Evolutionary conservation across 2,113 vertebrate genomes (phyloP).

Genomic region (Tachycineta bicolor): DNA sequence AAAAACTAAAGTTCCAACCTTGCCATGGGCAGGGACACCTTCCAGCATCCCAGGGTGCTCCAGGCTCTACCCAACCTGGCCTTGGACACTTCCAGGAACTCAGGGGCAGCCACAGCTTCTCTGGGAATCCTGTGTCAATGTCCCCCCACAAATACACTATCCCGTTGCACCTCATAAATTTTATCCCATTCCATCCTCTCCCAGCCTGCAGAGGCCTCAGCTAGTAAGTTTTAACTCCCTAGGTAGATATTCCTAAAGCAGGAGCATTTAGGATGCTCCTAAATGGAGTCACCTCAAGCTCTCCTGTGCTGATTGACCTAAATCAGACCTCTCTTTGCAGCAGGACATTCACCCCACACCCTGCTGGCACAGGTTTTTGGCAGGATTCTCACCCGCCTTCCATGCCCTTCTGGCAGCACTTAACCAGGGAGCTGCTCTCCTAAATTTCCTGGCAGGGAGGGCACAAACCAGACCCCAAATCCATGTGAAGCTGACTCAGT

Average conservation of each 20-base stretch:
- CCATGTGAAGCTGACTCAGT: not conserved
- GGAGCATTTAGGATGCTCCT: not conserved
- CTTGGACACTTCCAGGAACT: not conserved
- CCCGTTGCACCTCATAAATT: not conserved
- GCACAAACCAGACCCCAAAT: not conserved
- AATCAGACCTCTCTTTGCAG: not conserved
- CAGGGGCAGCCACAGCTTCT: not conserved
- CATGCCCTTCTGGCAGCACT: not conserved
- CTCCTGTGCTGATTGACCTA: not conserved
- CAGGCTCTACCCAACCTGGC: rapidly evolving
- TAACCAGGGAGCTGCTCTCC: not conserved
- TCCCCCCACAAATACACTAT: not conserved
- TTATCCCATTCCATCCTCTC: not conserved
- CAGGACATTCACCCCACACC: not conserved
- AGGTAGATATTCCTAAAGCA: not conserved
- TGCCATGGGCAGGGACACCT: too few relatives aligned
- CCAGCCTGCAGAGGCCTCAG: not conserved
- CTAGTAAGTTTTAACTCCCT: not conserved
- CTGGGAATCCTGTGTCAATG: not conserved
- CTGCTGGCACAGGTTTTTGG: not conserved
- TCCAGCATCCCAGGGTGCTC: rapidly evolving
- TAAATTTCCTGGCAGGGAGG: not conserved
- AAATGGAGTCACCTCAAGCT: not conserved
- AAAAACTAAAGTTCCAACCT: not conserved
- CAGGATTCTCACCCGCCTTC: not conserved